phyloP scores from a whole-genome alignment of 2,113 vertebrate species.

The Meriones unguiculatus region DNA sequence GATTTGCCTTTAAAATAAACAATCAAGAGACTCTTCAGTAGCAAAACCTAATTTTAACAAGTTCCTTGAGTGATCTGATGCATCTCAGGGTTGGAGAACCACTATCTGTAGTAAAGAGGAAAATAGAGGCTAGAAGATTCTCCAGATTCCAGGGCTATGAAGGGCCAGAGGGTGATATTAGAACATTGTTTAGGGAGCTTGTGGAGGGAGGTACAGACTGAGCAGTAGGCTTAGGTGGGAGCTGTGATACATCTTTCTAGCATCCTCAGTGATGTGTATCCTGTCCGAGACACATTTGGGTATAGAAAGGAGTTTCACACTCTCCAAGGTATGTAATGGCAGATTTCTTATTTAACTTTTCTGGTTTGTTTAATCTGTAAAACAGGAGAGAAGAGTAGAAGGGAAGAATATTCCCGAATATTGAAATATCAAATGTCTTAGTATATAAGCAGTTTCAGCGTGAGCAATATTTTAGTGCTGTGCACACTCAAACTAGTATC shows the following conservation, averaged over 20 bases:
- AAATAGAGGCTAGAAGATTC: background rate
- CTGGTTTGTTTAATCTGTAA: background rate
- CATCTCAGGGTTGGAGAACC: background rate
- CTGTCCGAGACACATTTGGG: background rate
- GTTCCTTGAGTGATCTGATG: background rate
- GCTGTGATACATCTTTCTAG: background rate
- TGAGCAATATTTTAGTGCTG: background rate
- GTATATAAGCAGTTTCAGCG: background rate
- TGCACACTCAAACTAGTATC: background rate
- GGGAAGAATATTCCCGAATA: background rate
- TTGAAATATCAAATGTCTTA: background rate
- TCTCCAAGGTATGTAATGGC: background rate
- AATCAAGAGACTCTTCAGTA: background rate
- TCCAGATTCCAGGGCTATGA: background rate
- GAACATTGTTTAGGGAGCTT: background rate
- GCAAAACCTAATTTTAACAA: background rate
- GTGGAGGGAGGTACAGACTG: conserved; percentile 16
- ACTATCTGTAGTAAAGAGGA: background rate
- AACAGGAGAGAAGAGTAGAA: background rate
- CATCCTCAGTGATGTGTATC: background rate
- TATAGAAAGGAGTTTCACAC: background rate
- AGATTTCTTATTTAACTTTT: background rate
- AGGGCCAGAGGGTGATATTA: background rate
- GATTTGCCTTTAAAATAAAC: background rate
- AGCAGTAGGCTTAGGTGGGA: background rate